Evolutionary conservation across 1,140 invertebrate species (phyloP).

Genomic region (Drosophila teissieri): DNA sequence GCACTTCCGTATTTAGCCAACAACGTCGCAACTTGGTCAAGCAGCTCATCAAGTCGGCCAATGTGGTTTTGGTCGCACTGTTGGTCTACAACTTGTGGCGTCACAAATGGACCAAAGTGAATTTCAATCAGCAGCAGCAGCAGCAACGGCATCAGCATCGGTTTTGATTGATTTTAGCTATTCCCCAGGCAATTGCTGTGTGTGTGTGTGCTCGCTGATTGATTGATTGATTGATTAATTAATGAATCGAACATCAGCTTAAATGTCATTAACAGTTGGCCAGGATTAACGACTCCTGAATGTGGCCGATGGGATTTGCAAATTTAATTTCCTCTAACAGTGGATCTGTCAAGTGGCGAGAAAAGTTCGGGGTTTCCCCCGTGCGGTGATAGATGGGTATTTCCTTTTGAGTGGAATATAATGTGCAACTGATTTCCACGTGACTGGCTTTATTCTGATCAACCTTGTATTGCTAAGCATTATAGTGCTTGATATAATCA

Average conservation of each 20-base stretch:
- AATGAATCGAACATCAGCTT: conserved; percentile 53
- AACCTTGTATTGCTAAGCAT: background rate
- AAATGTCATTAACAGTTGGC: conserved; percentile 70
- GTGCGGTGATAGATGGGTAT: conserved; percentile 39
- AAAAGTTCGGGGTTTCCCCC: conserved; percentile 8
- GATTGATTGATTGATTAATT: conserved; percentile 80
- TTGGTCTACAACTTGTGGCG: conserved; percentile 79
- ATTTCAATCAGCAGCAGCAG: conserved; percentile 69
- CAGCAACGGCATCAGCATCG: conserved; percentile 51
- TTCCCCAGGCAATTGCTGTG: background rate
- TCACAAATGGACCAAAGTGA: conserved; percentile 83
- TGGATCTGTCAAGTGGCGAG: conserved; percentile 41
- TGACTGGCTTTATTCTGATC: conserved; percentile 2
- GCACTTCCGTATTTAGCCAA: conserved; percentile 32
- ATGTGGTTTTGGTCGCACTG: conserved; percentile 72
- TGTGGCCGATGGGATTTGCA: conserved; percentile 41
- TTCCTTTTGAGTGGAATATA: background rate
- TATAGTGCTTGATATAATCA: background rate
- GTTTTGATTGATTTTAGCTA: conserved; percentile 47
- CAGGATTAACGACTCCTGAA: conserved; percentile 35
- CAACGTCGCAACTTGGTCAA: conserved; percentile 67
- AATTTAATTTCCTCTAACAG: conserved; percentile 67
- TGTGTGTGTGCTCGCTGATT: conserved; percentile 23
- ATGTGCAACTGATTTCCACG: conserved; percentile 25
- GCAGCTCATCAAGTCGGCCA: conserved; percentile 72